Evolutionary conservation across 2,113 vertebrate species (phyloP).

Genomic region (Motacilla tschutschensis): DNA sequence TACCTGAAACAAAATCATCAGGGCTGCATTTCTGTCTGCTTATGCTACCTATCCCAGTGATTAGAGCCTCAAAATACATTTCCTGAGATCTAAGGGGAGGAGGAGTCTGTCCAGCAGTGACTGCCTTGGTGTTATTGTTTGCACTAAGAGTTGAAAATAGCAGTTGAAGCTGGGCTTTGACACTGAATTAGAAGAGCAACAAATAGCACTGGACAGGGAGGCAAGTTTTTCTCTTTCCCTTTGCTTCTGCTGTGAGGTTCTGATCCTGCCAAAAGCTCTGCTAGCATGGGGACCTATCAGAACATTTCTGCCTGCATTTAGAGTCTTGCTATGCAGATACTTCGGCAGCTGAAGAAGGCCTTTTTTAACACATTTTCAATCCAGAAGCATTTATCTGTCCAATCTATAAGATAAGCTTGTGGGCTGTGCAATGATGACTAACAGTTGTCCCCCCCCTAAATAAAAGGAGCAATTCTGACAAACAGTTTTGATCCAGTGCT

Average conservation of each 20-base stretch:
- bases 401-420: background rate
- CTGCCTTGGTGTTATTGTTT: background rate
- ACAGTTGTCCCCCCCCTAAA: background rate
- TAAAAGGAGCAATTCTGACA: background rate
- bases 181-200: background rate
- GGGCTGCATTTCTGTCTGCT: background rate
- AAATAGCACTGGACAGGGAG: background rate
- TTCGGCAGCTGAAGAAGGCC: background rate
- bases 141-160: background rate
- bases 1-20: background rate
- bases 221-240: background rate
- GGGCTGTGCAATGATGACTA: background rate
- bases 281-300: background rate
- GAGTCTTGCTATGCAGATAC: fast-evolving
- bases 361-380: background rate
- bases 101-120: background rate
- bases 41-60: background rate
- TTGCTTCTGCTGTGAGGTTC: background rate
- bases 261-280: background rate
- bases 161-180: background rate
- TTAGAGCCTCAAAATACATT: background rate
- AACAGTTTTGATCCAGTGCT: background rate
- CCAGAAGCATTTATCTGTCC: background rate
- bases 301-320: background rate
- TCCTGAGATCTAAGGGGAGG: background rate